Percentiles rank a stretch among this genome's conserved stretches.
phyloP scores from a whole-genome alignment of 2,113 vertebrate genomes.

The Channa argus region DNA sequence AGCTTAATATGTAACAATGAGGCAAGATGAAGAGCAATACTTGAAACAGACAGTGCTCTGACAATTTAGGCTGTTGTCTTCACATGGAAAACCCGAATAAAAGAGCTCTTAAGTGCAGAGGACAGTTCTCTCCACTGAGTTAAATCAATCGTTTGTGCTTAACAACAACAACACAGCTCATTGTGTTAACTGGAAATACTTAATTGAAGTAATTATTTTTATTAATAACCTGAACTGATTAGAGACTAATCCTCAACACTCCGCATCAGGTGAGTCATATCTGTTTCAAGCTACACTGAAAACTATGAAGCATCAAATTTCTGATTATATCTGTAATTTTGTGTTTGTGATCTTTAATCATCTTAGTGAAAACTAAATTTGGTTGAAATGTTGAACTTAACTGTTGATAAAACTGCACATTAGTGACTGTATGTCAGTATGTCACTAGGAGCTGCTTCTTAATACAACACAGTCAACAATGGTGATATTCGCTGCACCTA shows the following conservation, averaged over 20 bases:
- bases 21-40: background rate
- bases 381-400: no score
- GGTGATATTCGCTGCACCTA: background rate
- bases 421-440: no score
- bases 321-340: no score
- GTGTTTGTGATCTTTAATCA: no score
- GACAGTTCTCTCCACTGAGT: background rate
- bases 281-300: no score
- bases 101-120: background rate
- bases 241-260: no score
- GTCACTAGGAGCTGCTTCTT: no score
- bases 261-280: no score
- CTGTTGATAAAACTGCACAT: no score
- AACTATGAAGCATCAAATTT: no score
- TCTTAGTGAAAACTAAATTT: no score
- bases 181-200: background rate
- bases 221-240: no score
- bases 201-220: background rate
- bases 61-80: background rate
- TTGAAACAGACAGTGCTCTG: background rate
- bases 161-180: background rate
- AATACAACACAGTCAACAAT: background rate
- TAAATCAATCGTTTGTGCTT: background rate
- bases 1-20: background rate
- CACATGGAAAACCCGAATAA: background rate